Evolutionary conservation across 2,888 invertebrate genomes (phyloP).

Genomic region (Volucella inflata): DNA sequence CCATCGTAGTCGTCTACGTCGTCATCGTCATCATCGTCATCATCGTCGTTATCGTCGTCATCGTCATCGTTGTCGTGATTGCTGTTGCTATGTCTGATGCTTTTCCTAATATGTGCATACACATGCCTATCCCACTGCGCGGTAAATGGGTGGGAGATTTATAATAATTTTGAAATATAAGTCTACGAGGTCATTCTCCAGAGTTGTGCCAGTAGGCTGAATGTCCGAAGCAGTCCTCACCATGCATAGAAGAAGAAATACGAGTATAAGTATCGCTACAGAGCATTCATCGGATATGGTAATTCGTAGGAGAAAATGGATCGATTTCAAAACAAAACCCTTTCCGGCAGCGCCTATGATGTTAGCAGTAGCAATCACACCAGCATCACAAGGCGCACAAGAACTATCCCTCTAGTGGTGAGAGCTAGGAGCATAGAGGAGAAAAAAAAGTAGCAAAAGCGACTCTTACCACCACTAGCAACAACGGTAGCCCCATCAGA

Average conservation of each 20-base stretch:
- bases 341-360: slow-evolving; percentile 71
- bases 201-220: slow-evolving; percentile 62
- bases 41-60: slow-evolving; percentile 45
- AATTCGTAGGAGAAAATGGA: slow-evolving; percentile 75
- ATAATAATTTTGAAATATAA: slow-evolving; percentile 77
- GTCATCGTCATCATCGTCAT: slow-evolving; percentile 44
- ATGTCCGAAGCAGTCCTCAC: slow-evolving; percentile 35
- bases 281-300: slow-evolving; percentile 70
- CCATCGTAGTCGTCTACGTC: slow-evolving; percentile 22
- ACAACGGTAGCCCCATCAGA: neutral
- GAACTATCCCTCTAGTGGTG: slow-evolving; percentile 20
- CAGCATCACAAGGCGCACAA: slow-evolving; percentile 67
- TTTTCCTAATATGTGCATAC: slow-evolving; percentile 25
- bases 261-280: slow-evolving; percentile 32
- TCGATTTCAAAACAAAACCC: slow-evolving; percentile 75
- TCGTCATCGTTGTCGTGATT: slow-evolving; percentile 36
- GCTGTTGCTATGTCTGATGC: no score
- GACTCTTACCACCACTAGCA: slow-evolving; percentile 27
- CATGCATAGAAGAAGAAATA: neutral
- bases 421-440: slow-evolving; percentile 43
- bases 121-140: slow-evolving; percentile 12
- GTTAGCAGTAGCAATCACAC: slow-evolving; percentile 70
- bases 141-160: slow-evolving; percentile 69
- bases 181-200: slow-evolving; percentile 75
- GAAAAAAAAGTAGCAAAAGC: slow-evolving; percentile 55